phyloP scores from a whole-genome alignment of 2,113 vertebrate species.

The Melanostigma gelatinosum region DNA sequence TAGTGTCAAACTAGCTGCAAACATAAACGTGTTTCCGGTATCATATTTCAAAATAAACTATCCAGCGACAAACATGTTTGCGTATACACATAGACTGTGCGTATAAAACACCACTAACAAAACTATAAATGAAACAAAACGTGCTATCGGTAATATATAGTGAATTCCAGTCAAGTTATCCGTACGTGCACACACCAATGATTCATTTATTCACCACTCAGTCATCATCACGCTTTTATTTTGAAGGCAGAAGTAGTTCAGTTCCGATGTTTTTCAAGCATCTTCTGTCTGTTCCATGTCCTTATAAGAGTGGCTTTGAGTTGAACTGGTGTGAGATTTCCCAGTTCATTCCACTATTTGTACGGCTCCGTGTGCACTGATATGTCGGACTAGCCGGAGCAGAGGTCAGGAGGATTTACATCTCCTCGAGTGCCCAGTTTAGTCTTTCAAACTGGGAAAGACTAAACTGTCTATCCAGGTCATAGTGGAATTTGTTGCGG shows the following conservation, averaged over 20 bases:
- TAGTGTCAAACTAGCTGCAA: neutral
- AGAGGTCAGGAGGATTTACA: constrained; percentile 20
- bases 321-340: constrained; percentile 25
- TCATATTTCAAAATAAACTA: constrained; percentile 29
- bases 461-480: neutral
- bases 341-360: constrained; percentile 7
- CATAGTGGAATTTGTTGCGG: constrained; percentile 21
- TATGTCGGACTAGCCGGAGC: neutral
- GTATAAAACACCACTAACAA: rapidly evolving
- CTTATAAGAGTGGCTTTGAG: neutral
- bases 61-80: rapidly evolving
- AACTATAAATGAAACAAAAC: neutral
- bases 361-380: neutral
- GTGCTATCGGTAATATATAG: neutral
- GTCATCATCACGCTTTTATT: constrained; percentile 13
- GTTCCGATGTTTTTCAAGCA: rapidly evolving
- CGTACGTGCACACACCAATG: no score
- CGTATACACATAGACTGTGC: neutral
- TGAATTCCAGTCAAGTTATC: rapidly evolving
- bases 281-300: neutral
- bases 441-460: no score
- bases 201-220: neutral
- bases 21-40: neutral
- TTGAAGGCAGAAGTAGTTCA: neutral
- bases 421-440: neutral